Conservation (phyloP, 1,140 invertebrate genomes). For the Whitmania pigra region DNA sequence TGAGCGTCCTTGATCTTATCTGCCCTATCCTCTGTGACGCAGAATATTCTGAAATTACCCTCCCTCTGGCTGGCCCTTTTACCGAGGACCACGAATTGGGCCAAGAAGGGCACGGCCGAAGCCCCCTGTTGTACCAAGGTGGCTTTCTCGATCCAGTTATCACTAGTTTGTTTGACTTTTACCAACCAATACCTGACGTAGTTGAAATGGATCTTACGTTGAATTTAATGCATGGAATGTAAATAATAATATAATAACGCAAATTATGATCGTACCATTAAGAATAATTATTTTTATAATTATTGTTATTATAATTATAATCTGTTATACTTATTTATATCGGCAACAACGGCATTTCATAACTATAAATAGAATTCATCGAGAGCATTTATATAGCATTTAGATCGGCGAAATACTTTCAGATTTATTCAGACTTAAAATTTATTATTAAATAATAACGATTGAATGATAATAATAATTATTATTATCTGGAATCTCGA, state of each 20-base stretch:
- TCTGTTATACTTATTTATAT: background rate
- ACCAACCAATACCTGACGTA: slow-evolving; percentile 14
- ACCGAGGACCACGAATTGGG: slow-evolving; percentile 92
- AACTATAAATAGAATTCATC: no score
- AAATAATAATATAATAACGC: no score
- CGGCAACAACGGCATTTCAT: background rate
- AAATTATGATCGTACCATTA: no score
- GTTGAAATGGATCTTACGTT: background rate
- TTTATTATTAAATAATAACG: background rate
- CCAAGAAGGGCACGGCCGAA: slow-evolving; percentile 96
- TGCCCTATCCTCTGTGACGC: slow-evolving; percentile 87
- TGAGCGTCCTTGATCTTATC: slow-evolving; percentile 94
- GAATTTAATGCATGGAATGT: no score
- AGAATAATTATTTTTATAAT: no score
- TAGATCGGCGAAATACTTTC: no score
- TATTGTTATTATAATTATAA: no score
- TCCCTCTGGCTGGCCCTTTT: slow-evolving; percentile 81
- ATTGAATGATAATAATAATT: background rate
- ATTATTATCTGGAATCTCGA: slow-evolving; percentile 10
- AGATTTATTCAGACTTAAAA: background rate
- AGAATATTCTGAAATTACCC: slow-evolving; percentile 80
- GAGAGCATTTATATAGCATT: background rate
- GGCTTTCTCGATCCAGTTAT: slow-evolving; percentile 65
- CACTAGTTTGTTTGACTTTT: slow-evolving; percentile 1
- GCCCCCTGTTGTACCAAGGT: slow-evolving; percentile 94